Base-by-base conservation (phyloP, 2,888 invertebrate genomes). In the Trachelus stipa region DNA sequence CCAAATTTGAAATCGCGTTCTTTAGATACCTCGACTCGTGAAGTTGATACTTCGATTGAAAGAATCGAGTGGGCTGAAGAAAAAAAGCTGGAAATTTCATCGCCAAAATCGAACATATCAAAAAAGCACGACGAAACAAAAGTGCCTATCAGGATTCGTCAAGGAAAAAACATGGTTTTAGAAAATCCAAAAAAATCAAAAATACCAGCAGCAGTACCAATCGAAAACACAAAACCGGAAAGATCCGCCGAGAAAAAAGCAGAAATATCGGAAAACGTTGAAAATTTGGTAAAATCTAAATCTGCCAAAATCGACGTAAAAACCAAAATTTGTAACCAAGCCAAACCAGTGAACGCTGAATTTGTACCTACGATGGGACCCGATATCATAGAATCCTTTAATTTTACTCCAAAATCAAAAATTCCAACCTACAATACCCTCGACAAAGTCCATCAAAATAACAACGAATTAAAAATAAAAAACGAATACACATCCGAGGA, bases 291-390 rank as follows among this genome's bases (percentile, higher is more conserved):
- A n/a, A 37, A 68, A 37, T 68, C 71, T 4, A 31, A 71, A 71
- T 71, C 71, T 30, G 30, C 31, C 31, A 15, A 33, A 71, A 71
- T 9, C 31, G 31, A 71, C 15, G 71, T 4, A 31, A 30, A 15
- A 71, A 3, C 15, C 71, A 71, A 33, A 31, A 71, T 23, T 23
- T 9, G 6, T 23, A 9, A 56, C 56, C 15, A 56, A 56, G 56
- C 31, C 12, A 71, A 33, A 12, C 3, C 71, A 71, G 9, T 23
- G 23, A 56, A 23, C 23, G 0, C 34, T 12, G 76, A 74, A 33
- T 15, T 23, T 15, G 68, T 68, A 23, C 75, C 73, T 23, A 78
- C 73, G 68, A 78, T 76, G 78, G 35, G 6, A 6, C 33, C 23
- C 4, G 11, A 34, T 30, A 23, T 35, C 15, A 71, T 31, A 71